A percentile compares a stretch with the other conserved stretches of the same genome.
These are phyloP conservation scores for Callaeas wilsoni DNA, from an alignment of 2,113 vertebrate genomes.

Conservation along the genomic window DNA sequence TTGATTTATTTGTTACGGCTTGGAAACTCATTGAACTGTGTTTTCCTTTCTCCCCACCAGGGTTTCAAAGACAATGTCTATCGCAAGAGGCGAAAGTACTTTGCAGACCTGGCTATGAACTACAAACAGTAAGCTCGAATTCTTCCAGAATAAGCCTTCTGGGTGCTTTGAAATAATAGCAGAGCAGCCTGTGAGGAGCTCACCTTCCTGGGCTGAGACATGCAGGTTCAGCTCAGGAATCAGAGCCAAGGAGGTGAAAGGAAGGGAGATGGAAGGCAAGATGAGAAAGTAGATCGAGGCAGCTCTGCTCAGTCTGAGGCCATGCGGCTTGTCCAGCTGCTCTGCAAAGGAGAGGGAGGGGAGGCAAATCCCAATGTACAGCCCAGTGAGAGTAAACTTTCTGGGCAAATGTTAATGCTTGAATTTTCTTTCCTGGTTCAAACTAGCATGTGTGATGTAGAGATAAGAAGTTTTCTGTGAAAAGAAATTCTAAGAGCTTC, in stretches of 20 bases:
- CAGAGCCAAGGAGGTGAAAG: neutral
- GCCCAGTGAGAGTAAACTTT: neutral
- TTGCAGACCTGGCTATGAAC: conserved; percentile 93
- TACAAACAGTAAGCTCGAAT: conserved; percentile 86
- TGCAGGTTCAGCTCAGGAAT: neutral
- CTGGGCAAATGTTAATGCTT: neutral
- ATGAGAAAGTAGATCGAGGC: neutral
- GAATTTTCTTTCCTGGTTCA: conserved; percentile 11
- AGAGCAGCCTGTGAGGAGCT: neutral
- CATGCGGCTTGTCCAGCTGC: rapidly evolving
- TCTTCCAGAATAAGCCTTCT: neutral
- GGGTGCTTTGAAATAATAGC: neutral
- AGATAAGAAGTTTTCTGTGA: conserved; percentile 22
- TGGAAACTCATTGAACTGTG: neutral
- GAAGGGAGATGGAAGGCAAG: neutral
- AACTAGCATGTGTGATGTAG: neutral
- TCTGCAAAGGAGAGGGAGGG: neutral
- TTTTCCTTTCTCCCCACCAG: conserved; percentile 59
- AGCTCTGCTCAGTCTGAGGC: neutral
- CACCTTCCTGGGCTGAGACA: neutral
- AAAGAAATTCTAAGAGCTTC: neutral
- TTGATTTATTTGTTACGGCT: neutral
- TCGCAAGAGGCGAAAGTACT: conserved; percentile 93
- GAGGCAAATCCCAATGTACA: neutral
- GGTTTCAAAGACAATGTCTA: conserved; percentile 99